Conservation (phyloP, 2,113 vertebrate genomes). For the Porphyrio hochstetteri region DNA sequence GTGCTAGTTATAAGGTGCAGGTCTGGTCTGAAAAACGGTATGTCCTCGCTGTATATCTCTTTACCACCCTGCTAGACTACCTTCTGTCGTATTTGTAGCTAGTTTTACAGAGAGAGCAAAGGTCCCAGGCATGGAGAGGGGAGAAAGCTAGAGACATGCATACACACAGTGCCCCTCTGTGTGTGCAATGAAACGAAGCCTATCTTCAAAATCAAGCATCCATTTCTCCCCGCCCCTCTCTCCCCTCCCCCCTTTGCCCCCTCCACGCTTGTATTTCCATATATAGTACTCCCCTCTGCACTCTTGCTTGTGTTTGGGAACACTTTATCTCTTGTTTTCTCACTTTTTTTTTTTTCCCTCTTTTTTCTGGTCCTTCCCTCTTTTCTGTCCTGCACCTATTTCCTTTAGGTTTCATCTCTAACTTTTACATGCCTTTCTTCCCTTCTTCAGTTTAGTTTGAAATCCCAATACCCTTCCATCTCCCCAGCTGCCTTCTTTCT, state of each 20-base stretch:
- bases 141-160: not conserved
- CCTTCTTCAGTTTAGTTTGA: not conserved
- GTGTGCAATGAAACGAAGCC: not conserved
- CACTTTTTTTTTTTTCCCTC: not conserved
- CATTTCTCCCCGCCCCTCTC: not conserved
- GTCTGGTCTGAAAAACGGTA: not conserved
- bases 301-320: not conserved
- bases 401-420: not conserved
- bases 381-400: not conserved
- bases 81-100: not conserved
- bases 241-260: not conserved
- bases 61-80: fast-evolving
- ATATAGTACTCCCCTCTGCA: not conserved
- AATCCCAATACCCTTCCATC: not conserved
- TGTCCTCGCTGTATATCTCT: not conserved
- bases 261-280: not conserved
- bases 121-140: not conserved
- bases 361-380: not conserved
- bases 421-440: not conserved
- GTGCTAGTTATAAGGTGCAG: not conserved
- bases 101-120: not conserved
- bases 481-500: not conserved
- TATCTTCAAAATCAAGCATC: not conserved
- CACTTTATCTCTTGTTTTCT: not conserved
- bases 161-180: not conserved